Evolutionary conservation across 1,140 invertebrate genomes (phyloP).

Genomic region (Philopotamus ludificatus): DNA sequence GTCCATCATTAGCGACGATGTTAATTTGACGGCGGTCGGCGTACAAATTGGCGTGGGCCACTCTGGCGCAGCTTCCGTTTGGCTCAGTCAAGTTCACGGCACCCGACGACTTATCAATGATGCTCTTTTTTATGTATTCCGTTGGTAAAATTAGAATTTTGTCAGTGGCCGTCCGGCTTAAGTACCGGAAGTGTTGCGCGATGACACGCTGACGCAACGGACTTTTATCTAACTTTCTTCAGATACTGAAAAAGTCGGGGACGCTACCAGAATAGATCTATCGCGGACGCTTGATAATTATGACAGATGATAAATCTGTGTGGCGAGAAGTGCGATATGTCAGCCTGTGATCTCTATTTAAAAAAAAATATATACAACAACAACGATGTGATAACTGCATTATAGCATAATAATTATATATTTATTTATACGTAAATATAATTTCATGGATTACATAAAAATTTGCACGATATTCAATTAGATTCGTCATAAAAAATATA

Average conservation of each 20-base stretch:
- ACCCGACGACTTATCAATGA: too few relatives aligned
- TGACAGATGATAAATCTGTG: slow-evolving; percentile 36
- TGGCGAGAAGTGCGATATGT: background rate
- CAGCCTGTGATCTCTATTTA: background rate
- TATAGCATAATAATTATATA: background rate
- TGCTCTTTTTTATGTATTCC: background rate
- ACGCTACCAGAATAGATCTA: slow-evolving; percentile 27
- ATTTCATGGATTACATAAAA: background rate
- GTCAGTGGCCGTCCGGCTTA: slow-evolving; percentile 32
- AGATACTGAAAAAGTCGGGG: background rate
- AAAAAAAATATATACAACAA: too few relatives aligned
- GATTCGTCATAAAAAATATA: too few relatives aligned
- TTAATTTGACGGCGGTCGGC: background rate
- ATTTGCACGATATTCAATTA: background rate
- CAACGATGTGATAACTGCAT: background rate
- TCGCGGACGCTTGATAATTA: slow-evolving; percentile 36
- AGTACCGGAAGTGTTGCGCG: background rate
- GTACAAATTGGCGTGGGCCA: background rate
- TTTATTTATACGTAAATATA: background rate
- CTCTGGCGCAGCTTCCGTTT: background rate
- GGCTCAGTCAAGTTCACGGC: background rate
- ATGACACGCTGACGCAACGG: background rate
- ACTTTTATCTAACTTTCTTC: background rate
- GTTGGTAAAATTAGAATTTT: slow-evolving; percentile 34
- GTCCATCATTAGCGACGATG: background rate